Base-by-base conservation (phyloP, 2,888 invertebrate species). In the Oscheius myriophilus region DNA sequence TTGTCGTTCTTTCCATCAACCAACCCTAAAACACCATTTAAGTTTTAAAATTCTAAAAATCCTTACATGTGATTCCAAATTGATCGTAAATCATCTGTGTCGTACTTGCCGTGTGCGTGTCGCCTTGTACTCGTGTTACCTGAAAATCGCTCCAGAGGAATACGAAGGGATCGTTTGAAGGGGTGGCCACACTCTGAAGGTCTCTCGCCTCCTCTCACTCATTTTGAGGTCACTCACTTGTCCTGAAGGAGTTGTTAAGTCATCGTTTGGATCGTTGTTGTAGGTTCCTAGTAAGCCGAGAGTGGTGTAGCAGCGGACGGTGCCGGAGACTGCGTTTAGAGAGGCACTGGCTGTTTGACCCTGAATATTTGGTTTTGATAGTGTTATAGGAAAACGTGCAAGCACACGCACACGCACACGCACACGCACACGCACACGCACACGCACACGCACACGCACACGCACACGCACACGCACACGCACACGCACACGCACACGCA, bases 211-310 rank as follows among this genome's bases (percentile, higher is more conserved):
- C 33, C 33, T 33, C 33, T 33, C 33, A 6, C 33, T 33, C 33
- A 6, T 57, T 23, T 39, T 39, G 2, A 57, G 16, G 14, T 21
- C 18, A 42, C 16, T 21, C 12, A 67, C 62, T 33, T 71, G 57
- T 16, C 74, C 77, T 6, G 69, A 67, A 14, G 75, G 75, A 26
- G 80, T 77, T 66, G 82, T 82, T 49, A 84, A 55, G 53, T 84
- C 84, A 67, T 84, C 84, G 64, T 77, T 68, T 46, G 79, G 81
- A 69, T 84, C 85, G 54, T 79, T 80, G 67, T 85, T 85, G 69
- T 81, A 84, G 0, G 75, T 73, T 11, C 84, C 84, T 12, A 84
- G 57, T 39, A 84, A 55, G 7, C 84, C 84, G 42, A 83, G 71
- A 2, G 84, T 84, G 21, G 76, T 78, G 53, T 76, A 80, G 65